These are phyloP conservation scores for Nyctereutes procyonoides DNA, from an alignment of 2,113 vertebrate genomes.

Conservation along the genomic window DNA sequence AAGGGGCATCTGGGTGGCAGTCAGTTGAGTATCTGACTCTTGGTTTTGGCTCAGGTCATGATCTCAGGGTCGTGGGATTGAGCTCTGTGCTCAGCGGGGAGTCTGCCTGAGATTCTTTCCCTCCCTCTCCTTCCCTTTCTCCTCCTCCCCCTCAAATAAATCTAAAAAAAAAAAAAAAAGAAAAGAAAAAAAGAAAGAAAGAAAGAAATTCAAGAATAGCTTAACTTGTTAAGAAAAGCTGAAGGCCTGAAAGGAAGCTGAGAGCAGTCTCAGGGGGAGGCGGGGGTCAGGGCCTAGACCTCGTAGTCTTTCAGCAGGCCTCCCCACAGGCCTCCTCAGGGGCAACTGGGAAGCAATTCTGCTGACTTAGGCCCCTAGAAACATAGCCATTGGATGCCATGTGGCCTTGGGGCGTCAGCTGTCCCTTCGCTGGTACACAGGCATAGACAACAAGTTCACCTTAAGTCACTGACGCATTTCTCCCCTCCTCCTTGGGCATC, in stretches of 20 bases:
- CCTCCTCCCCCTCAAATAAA: background rate
- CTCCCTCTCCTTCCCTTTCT: background rate
- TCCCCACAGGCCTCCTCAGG: background rate
- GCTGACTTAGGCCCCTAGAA: background rate
- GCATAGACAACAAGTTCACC: background rate
- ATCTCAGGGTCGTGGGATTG: background rate
- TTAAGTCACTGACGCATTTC: background rate
- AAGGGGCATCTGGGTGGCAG: background rate
- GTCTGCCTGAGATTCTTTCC: background rate
- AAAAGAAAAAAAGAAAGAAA: background rate
- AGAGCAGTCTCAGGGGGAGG: background rate
- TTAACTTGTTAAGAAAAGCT: conserved; percentile 25
- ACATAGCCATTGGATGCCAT: fast-evolving
- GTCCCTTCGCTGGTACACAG: background rate
- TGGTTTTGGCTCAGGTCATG: background rate
- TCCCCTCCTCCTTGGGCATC: background rate
- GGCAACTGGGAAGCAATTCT: background rate
- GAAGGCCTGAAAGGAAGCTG: background rate
- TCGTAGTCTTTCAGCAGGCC: background rate
- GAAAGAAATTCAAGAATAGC: background rate
- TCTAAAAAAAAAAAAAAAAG: background rate
- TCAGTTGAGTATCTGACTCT: background rate
- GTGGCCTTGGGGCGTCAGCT: background rate
- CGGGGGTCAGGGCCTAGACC: fast-evolving
- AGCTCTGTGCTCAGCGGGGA: background rate